Evolutionary conservation across 2,888 invertebrate species (phyloP).

Genomic region (Molanna angustata): DNA sequence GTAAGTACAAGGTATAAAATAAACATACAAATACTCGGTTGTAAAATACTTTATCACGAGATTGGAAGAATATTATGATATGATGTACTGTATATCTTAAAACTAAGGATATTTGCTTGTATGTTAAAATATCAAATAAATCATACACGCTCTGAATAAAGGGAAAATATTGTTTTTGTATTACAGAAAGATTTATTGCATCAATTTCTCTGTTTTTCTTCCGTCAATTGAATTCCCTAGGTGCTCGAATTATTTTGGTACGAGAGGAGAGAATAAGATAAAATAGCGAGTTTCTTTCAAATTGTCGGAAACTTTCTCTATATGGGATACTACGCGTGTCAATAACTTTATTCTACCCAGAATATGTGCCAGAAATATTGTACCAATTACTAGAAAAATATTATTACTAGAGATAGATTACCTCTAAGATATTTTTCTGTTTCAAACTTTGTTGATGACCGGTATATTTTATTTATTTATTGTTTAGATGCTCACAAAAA

Average conservation of each 20-base stretch:
- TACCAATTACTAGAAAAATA: background rate
- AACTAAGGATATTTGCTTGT: too few relatives aligned
- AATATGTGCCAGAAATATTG: background rate
- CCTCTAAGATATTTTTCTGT: background rate
- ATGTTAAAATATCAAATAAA: background rate
- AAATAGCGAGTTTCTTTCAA: conserved; percentile 14
- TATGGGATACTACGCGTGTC: background rate
- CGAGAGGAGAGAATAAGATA: too few relatives aligned
- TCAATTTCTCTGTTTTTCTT: conserved; percentile 16
- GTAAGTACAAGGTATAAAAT: too few relatives aligned
- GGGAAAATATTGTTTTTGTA: background rate
- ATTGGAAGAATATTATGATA: too few relatives aligned
- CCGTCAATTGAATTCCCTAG: conserved; percentile 8
- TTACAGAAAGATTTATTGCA: conserved; percentile 9
- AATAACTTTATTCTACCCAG: background rate
- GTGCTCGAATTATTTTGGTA: conserved; percentile 16
- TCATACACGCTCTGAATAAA: background rate
- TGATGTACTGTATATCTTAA: too few relatives aligned
- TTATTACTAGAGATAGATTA: background rate
- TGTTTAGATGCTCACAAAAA: too few relatives aligned
- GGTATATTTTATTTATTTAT: too few relatives aligned
- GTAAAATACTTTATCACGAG: too few relatives aligned
- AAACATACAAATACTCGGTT: too few relatives aligned
- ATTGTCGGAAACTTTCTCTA: conserved; percentile 3
- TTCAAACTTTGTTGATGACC: background rate